Evolutionary conservation across 1,140 invertebrate genomes (phyloP).

Genomic region (Megalonaias nervosa): DNA sequence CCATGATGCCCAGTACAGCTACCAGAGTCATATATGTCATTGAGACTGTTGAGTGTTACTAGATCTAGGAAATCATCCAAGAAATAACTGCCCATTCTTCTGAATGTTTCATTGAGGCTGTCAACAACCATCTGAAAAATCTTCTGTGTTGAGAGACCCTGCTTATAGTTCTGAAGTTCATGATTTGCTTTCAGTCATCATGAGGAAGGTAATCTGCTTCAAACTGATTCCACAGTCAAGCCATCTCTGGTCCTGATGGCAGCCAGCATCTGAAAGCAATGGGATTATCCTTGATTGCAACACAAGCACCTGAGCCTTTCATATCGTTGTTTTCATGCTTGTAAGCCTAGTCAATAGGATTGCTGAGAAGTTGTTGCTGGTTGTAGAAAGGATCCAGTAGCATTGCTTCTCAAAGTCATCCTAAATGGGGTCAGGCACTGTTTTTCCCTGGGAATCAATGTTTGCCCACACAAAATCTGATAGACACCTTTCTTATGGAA

Average conservation of each 20-base stretch:
- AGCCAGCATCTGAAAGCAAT: slow-evolving; percentile 15
- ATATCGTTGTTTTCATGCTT: slow-evolving; percentile 40
- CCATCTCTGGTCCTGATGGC: slow-evolving; percentile 14
- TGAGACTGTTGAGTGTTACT: background rate
- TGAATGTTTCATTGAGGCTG: background rate
- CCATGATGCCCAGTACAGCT: background rate
- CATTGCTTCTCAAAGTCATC: no score
- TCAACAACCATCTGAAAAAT: background rate
- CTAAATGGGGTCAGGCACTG: no score
- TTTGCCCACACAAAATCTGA: no score
- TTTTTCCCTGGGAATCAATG: no score
- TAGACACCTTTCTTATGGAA: no score
- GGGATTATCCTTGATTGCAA: slow-evolving; percentile 37
- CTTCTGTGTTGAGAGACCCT: background rate
- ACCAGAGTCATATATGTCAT: background rate
- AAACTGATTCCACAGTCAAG: slow-evolving; percentile 17
- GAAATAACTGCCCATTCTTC: background rate
- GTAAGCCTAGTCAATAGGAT: slow-evolving; percentile 54
- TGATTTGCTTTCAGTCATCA: background rate
- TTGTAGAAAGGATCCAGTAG: background rate
- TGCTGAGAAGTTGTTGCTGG: slow-evolving; percentile 23
- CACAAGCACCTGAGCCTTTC: slow-evolving; percentile 49
- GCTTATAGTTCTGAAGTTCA: background rate
- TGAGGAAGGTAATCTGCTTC: background rate
- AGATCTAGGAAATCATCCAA: slow-evolving; percentile 3